These are phyloP conservation scores for Holothuria glaberrima DNA, from an alignment of 35 echinoderm and acorn worm genomes.

Conservation along the genomic window DNA sequence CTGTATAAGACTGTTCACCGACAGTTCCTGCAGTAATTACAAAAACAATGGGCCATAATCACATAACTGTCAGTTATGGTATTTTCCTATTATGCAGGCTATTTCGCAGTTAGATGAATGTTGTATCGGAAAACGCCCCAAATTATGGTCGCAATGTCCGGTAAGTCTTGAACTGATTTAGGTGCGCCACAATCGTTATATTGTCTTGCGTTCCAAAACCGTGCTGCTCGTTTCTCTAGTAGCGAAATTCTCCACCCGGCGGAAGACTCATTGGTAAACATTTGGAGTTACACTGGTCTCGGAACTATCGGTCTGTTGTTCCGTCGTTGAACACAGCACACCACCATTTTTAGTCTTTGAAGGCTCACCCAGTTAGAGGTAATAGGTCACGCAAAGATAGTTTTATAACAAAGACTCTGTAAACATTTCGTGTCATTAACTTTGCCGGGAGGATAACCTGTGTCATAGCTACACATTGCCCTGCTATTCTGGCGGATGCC, in stretches of 20 bases:
- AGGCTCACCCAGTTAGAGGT: neutral
- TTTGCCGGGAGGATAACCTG: neutral
- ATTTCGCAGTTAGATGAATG: neutral
- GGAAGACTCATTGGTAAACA: conserved; percentile 1
- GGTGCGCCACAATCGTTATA: neutral
- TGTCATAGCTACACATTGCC: conserved; percentile 1
- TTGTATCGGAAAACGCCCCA: neutral
- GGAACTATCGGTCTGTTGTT: neutral
- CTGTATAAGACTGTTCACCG: no score
- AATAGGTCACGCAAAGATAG: neutral
- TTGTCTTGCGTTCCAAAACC: conserved; percentile 41
- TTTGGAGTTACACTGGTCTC: neutral
- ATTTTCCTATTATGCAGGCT: neutral
- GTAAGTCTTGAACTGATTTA: neutral
- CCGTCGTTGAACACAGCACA: neutral
- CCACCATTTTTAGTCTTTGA: conserved; percentile 13
- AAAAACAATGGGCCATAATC: no score
- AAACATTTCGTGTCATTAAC: neutral
- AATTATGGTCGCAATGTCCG: neutral
- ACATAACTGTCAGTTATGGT: neutral
- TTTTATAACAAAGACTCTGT: conserved; percentile 4
- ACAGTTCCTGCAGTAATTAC: no score
- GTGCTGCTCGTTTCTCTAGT: neutral
- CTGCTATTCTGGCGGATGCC: neutral
- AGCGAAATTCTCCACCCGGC: neutral